Base-by-base conservation (phyloP, 1,140 invertebrate species). In the Ditylenchus dipsaci region DNA sequence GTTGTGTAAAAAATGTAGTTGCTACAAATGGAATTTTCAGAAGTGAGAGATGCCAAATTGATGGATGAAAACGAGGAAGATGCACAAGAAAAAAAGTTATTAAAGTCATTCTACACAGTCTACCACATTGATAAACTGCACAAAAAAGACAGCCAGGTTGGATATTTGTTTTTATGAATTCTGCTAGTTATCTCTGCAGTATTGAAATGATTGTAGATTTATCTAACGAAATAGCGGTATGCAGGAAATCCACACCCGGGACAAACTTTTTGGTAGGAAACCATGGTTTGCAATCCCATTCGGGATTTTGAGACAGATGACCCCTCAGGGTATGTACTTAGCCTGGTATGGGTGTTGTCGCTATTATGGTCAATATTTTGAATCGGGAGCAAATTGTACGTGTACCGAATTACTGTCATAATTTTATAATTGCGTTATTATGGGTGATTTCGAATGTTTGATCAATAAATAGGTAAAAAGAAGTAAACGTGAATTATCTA, bases 61-160 rank as follows among this genome's bases (percentile, higher is more conserved):
- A 53, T 3, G 49, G 1, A 7, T 15, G 3, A 53, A 26, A 17
- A 26, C 15, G 49, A 53, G 15, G 49, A 1, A 3, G 15, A 53
- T 53, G 3, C 3, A 8, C n/a, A 26, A 53, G 15, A 53, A 15
- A 53, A 7, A 53, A 8, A 53, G 23, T 26, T 53, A 26, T 53
- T 53, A 15, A 53, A 53, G 49, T 53, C 49, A 53, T 53, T 53
- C 49, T 53, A 53, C 49, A 53, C 49, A 53, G 49, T 53, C 8
- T 53, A 53, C 23, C 49, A 53, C 49, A 53, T 53, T 53, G n/a
- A 53, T 8, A 53, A 53, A 26, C 49, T 53, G n/a, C 23, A 53
- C 23, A 26, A 11, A 3, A 38, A 26, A 21, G 49, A 15, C 49
- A 53, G 15, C n/a, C 3, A 53, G 49, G 49, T 19, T 8, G 23